Percentiles rank a stretch among this genome's conserved stretches.
phyloP scores from a whole-genome alignment of 2,113 vertebrate genomes.

The Entelurus aequoreus region DNA sequence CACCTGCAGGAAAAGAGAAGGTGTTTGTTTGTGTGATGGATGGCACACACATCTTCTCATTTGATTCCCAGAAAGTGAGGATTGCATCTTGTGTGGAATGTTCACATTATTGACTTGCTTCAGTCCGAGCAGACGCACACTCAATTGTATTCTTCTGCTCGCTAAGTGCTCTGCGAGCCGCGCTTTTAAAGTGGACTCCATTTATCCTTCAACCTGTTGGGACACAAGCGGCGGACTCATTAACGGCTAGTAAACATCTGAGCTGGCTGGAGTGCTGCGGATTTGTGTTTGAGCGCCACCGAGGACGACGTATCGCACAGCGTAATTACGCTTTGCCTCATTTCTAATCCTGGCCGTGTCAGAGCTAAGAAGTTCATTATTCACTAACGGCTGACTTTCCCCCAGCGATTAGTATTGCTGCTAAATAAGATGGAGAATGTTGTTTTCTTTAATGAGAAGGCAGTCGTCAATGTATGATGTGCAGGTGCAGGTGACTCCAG shows the following conservation, averaged over 20 bases:
- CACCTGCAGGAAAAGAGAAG: neutral
- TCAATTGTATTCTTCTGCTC: neutral
- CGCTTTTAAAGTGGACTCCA: constrained; percentile 1
- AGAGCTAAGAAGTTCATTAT: constrained; percentile 14
- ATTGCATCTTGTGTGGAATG: neutral
- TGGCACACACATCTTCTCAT: neutral
- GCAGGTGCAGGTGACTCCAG: constrained; percentile 29
- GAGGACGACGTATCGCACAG: constrained; percentile 4
- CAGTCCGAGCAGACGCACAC: no score
- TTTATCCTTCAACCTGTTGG: neutral
- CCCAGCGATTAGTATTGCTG: constrained; percentile 32
- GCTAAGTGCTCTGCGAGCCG: neutral
- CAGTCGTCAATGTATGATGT: constrained; percentile 9
- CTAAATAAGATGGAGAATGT: constrained; percentile 11
- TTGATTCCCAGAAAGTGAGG: neutral
- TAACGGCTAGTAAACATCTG: constrained; percentile 1
- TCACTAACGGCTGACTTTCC: constrained; percentile 2
- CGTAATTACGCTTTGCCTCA: constrained; percentile 11
- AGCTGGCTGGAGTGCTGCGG: neutral
- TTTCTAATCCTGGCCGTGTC: constrained; percentile 14
- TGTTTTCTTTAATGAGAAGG: constrained; percentile 33
- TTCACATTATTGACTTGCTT: neutral
- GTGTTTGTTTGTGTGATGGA: neutral
- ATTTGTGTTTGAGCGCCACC: constrained; percentile 19
- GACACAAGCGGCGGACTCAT: constrained; percentile 2